Evolutionary conservation across 1,140 invertebrate species (phyloP).

Genomic region (Telenomus remus): DNA sequence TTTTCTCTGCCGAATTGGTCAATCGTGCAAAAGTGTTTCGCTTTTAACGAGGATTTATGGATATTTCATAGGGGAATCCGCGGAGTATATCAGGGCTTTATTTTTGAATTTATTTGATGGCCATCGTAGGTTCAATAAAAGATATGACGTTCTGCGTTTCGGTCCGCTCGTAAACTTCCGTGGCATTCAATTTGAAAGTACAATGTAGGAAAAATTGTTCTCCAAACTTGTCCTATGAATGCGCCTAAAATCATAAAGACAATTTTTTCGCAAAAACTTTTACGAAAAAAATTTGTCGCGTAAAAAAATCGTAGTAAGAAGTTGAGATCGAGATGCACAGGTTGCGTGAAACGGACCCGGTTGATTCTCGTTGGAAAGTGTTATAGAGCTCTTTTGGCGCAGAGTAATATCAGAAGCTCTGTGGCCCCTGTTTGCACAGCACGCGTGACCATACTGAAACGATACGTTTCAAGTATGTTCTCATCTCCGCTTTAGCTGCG

Average conservation of each 20-base stretch:
- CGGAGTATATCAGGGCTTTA: conserved; percentile 31
- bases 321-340: conserved; percentile 8
- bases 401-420: conserved; percentile 71
- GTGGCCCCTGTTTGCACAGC: conserved; percentile 68
- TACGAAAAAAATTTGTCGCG: too few relatives aligned
- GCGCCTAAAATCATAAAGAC: too few relatives aligned
- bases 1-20: conserved; percentile 4
- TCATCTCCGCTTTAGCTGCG: conserved; percentile 62
- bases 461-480: conserved; percentile 69
- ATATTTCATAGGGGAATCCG: conserved; percentile 19
- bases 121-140: conserved; percentile 35
- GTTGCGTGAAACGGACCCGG: conserved; percentile 29
- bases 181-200: conserved; percentile 7
- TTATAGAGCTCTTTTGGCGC: conserved; percentile 46
- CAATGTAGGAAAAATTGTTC: too few relatives aligned
- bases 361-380: conserved; percentile 20
- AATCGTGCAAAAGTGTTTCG: conserved; percentile 23
- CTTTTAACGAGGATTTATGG: conserved; percentile 39
- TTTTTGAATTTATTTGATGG: conserved; percentile 38
- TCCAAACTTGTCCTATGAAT: too few relatives aligned
- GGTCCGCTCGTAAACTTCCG: conserved; percentile 34
- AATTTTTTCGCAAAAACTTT: too few relatives aligned
- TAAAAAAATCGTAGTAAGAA: too few relatives aligned
- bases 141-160: conserved; percentile 34
- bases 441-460: conserved; percentile 70